Conservation (phyloP, 2,797 vertebrate genomes). For the Molossus molossus region DNA sequence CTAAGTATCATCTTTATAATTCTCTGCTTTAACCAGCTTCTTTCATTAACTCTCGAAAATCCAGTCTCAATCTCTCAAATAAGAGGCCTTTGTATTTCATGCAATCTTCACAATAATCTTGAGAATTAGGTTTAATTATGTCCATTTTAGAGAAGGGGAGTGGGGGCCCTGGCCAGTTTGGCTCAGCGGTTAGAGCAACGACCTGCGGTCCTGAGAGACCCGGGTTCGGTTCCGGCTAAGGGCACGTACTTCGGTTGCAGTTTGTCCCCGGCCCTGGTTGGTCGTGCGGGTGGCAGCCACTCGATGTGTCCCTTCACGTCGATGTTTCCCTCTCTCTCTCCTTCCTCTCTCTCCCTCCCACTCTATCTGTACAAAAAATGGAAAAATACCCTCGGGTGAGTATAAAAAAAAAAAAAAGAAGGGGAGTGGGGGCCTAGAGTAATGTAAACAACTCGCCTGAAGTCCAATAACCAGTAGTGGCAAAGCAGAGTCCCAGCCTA, state of each 20-base stretch:
- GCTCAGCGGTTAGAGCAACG: too few relatives aligned
- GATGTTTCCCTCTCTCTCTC: too few relatives aligned
- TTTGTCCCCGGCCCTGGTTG: too few relatives aligned
- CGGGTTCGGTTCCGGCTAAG: too few relatives aligned
- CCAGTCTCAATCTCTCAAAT: background rate
- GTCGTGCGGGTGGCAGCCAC: too few relatives aligned
- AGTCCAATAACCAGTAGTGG: background rate
- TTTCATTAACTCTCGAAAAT: background rate
- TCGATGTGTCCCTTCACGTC: too few relatives aligned
- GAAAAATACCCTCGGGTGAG: too few relatives aligned
- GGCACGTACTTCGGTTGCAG: too few relatives aligned
- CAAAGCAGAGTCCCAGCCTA: background rate
- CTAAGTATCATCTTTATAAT: background rate
- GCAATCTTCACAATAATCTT: background rate
- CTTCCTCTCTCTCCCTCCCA: too few relatives aligned
- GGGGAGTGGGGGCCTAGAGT: background rate
- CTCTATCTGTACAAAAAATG: too few relatives aligned
- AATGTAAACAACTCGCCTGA: background rate
- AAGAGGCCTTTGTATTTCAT: background rate
- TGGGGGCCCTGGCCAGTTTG: background rate
- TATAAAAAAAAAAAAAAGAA: background rate
- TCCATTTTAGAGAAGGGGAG: slow-evolving; percentile 27
- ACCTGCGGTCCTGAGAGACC: too few relatives aligned
- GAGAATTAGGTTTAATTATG: background rate
- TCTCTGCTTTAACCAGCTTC: background rate